Evolutionary conservation across 1,140 invertebrate species (phyloP), one percentile per base, ranked within the genome.

Genomic region (Dinoponera quadriceps): DNA sequence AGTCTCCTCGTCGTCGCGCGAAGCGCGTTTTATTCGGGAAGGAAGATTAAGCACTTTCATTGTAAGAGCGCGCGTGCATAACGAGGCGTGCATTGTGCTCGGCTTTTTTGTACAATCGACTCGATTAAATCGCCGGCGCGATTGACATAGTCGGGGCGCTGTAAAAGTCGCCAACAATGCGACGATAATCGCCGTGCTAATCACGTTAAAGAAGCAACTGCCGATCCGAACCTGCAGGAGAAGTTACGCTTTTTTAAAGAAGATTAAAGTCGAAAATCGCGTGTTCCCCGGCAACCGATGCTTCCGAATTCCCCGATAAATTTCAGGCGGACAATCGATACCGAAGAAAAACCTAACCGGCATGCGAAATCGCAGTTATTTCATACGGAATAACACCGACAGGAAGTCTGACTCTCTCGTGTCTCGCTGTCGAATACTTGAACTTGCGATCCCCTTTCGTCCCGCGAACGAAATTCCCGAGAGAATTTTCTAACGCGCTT

Each of bases 11-110:
- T 57, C 44, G 38, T 48, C 65, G 51, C 57, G 51, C 65, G 75
- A 57, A 25, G 51, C 63, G 38, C 33, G 38, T 59, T 69, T 77
- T 80, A 69, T 80, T 80, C 48, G 54, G 54, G 3, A 80, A 69
- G 57, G 51, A 80, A 80, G 75, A 71, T 80, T 80, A 80, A 80
- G 54, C 51, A 51, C 65, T 71, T 80, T 80, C 51, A 71, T 80
- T 80, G 51, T 71, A 80, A 71, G 51, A 71, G 55, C 74, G 85
- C 81, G 75, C 86, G 85, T 87, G 85, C 86, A 80, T 80, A 84
- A 87, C 85, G 82, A 87, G 72, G 73, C 78, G 49, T 65, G 62
- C 48, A 74, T 84, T 80, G 81, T 84, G 51, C 54, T 20, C 7
- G 33, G n/a, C 63, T 57, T 87, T 87, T 87, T 87, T 85, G 48